These are phyloP conservation scores for Uromys caudimaculatus DNA, from an alignment of 2,797 vertebrate genomes.

Conservation along the genomic window DNA sequence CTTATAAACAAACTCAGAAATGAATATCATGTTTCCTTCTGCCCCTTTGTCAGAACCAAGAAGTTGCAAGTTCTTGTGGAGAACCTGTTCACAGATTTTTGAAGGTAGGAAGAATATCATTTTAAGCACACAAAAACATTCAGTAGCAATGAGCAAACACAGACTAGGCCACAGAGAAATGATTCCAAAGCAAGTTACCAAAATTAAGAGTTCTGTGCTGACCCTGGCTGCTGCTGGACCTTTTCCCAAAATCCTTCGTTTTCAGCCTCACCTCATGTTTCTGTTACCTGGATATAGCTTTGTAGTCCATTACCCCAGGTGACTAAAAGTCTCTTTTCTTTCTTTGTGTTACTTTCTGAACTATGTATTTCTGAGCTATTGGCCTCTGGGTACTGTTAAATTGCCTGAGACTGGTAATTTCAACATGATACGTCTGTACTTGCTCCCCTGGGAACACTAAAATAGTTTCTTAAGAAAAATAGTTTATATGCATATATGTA, in stretches of 20 bases:
- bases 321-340: not conserved
- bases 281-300: not conserved
- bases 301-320: not conserved
- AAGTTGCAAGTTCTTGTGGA: not conserved
- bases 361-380: not conserved
- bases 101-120: not conserved
- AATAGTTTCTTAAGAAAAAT: slow-evolving; percentile 17
- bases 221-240: not conserved
- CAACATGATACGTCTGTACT: not conserved
- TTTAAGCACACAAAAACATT: not conserved
- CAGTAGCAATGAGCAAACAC: not conserved
- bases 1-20: slow-evolving; percentile 56
- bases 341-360: not conserved
- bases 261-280: not conserved
- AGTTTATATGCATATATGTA: not conserved
- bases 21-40: slow-evolving; percentile 23
- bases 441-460: not conserved
- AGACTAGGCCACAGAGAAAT: not conserved
- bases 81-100: not conserved
- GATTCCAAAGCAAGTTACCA: not conserved
- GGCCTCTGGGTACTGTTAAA: not conserved
- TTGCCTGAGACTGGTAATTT: not conserved
- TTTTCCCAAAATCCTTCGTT: not conserved
- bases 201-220: not conserved
- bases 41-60: slow-evolving; percentile 10